Evolutionary conservation across 2,797 vertebrate species (phyloP).

Genomic region (Mormyrops attenuatus): DNA sequence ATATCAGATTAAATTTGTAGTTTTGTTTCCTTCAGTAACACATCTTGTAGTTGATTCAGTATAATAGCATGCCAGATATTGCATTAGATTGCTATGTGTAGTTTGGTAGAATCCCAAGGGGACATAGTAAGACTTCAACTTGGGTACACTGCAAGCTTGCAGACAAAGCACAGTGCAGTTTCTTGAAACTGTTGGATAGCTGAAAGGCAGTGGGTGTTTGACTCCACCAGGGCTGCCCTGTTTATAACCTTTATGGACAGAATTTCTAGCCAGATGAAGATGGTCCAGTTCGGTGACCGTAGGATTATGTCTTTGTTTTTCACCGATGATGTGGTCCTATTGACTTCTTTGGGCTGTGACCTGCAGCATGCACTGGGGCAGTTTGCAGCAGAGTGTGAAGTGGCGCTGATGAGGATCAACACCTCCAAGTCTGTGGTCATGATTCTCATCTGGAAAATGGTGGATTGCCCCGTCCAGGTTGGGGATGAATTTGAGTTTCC

Average conservation of each 20-base stretch:
- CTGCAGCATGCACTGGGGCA: background rate
- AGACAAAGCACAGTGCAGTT: background rate
- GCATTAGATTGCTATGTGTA: background rate
- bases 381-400: background rate
- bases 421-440: background rate
- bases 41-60: background rate
- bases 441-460: background rate
- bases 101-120: background rate
- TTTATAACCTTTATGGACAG: background rate
- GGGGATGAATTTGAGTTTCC: background rate
- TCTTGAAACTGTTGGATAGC: background rate
- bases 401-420: background rate
- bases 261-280: background rate
- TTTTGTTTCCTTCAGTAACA: background rate
- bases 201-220: background rate
- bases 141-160: background rate
- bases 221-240: background rate
- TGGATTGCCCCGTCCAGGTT: background rate
- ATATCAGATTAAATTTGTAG: background rate
- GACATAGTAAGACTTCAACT: background rate
- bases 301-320: background rate
- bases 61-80: background rate
- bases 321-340: background rate
- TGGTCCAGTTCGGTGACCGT: background rate
- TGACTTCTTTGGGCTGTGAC: background rate